Base-by-base conservation (phyloP, 2,113 vertebrate genomes). In the Poeciliopsis occidentalis region DNA sequence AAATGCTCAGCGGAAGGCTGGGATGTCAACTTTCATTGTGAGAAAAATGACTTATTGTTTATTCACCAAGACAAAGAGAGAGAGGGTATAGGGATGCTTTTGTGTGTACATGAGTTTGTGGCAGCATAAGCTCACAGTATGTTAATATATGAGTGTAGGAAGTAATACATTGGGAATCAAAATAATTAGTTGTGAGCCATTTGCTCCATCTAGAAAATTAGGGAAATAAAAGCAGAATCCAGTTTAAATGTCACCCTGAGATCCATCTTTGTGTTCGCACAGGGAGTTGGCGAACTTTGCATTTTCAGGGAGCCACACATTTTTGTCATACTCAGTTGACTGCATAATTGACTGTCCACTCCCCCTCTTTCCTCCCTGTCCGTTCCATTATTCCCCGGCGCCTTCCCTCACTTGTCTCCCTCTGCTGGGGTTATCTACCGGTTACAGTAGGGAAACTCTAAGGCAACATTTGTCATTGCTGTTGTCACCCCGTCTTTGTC, bases 1-100 rank as follows among this genome's bases (percentile, higher is more conserved):
- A 71, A 74, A 81, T 69, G 71, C 81, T 83, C 69, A 61, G 54
- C 64, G 79, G 78, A 76, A 78, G 82, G 83, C 65, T 68, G 67
- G 72, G 72, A 83, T 85, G 85, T 91, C 83, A 84, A 86, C 76
- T 78, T 90, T 80, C 85, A 88, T 68, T 80, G 86, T 83, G 76
- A 84, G 80, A 85, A 84, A 81, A 74, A 86, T 83, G 81, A 91
- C 70, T 86, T 89, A 89, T 90, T 92, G 90, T 91, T 83, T 80
- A 89, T 86, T 93, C 83, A 85, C 82, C 72, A 78, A 68, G 81
- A 83, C 75, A 85, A 80, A 62, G 54, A 15, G 68, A 73, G 61
- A 61, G 66, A 47, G 75, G 80, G 60, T n/a, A 87, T 63, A 72
- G 71, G 29, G 54, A 7, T 0, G 62, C 64, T 54, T 78, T 82